Percentiles rank a stretch among this genome's conserved stretches.
These are phyloP conservation scores for Trididemnum clinides DNA, from an alignment of 23 tunicate genomes.

Conservation along the genomic window DNA sequence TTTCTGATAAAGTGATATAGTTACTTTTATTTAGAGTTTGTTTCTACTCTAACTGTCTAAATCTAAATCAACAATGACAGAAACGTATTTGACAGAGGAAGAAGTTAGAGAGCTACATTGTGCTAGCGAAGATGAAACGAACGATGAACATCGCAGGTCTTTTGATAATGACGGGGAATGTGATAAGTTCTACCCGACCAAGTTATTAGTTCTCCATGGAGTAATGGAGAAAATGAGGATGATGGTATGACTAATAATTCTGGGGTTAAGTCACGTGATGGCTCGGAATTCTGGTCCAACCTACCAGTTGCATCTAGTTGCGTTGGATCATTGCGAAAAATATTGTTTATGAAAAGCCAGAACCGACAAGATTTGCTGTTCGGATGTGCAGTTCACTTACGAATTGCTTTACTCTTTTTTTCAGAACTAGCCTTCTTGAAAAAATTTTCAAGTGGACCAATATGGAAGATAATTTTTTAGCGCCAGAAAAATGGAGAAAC, in stretches of 20 bases:
- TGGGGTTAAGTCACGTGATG: neutral
- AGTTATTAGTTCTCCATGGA: neutral
- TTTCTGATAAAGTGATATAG: neutral
- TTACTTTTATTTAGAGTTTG: neutral
- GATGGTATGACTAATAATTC: neutral
- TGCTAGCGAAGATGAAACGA: neutral
- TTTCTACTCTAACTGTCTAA: neutral
- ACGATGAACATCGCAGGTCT: neutral
- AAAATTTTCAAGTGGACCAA: neutral
- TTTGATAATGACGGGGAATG: neutral
- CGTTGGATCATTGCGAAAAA: neutral
- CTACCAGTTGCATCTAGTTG: neutral
- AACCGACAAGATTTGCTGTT: neutral
- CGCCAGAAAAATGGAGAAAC: too few relatives aligned
- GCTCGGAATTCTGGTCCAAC: neutral
- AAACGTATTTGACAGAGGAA: neutral
- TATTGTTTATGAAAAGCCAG: neutral
- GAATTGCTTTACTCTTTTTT: neutral
- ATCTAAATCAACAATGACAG: neutral
- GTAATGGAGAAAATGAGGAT: neutral
- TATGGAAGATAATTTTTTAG: neutral
- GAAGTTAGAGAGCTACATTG: too few relatives aligned
- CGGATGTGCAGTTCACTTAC: neutral
- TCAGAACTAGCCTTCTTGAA: neutral
- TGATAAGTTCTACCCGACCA: neutral